Evolutionary conservation across 2,797 vertebrate species (phyloP).

Genomic region (Momotus momota): DNA sequence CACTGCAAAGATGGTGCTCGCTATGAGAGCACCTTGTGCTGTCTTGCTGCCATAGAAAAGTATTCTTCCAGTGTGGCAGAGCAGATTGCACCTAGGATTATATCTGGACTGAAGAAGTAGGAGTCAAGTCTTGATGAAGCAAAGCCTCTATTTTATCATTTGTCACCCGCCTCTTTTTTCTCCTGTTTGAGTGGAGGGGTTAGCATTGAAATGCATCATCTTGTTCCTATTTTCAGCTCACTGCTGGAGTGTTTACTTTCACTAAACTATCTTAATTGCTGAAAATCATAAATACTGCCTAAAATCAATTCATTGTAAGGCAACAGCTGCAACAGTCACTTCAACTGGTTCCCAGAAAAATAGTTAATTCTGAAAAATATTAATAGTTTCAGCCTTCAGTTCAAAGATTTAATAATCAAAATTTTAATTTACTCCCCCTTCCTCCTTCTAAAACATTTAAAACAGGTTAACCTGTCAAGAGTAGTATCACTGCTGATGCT

Average conservation of each 20-base stretch:
- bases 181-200: not conserved
- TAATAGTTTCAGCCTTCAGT: conserved; percentile 45
- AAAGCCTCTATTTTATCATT: not conserved
- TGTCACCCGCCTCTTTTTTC: not conserved
- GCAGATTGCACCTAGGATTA: not conserved
- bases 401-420: conserved; percentile 61
- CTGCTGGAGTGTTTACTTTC: conserved; percentile 4
- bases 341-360: conserved; percentile 43
- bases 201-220: not conserved
- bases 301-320: conserved; percentile 57
- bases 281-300: conserved; percentile 36
- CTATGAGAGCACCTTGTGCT: not conserved
- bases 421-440: conserved; percentile 18
- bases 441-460: not conserved
- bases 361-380: conserved; percentile 53
- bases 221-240: not conserved
- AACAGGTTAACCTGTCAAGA: conserved; percentile 59
- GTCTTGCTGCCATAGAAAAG: not conserved
- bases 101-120: not conserved
- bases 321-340: conserved; percentile 25
- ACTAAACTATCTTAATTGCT: conserved; percentile 51
- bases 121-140: not conserved
- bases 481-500: conserved; percentile 36
- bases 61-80: not conserved
- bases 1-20: not conserved